Evolutionary conservation across 1,140 invertebrate genomes (phyloP), one percentile per base, ranked within the genome.

Genomic region (Uloborus diversus): DNA sequence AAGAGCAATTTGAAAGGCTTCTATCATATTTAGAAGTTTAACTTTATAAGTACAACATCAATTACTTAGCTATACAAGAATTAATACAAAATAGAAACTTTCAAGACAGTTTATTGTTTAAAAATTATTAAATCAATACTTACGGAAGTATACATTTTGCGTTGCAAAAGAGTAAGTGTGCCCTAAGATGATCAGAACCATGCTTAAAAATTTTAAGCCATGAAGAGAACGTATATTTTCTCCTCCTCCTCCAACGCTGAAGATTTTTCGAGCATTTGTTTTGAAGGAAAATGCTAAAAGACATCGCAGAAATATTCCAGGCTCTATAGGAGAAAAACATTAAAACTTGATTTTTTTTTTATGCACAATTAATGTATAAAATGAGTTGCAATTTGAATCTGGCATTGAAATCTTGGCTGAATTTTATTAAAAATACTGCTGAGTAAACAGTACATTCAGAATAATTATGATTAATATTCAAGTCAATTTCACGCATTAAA

Each of bases 161-260:
- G 61, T 47, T 3, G 79, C 84, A 59, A 85, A 85, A 13, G 83
- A 81, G 42, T 69, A 85, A 2, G 84, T 83, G 53, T 85, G 84
- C 14, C 78, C 82, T n/a, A 81, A 56, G 17, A 85, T 84, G 23
- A 85, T 84, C 73, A 83, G 80, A 30, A 82, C 20, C 84, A 85
- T 85, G 13, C 75, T 83, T 1, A 83, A 53, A 25, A 84, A 81
- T 73, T 65, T 65, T 11, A 85, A 51, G 4, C 84, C 84, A 80
- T 85, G 82, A n/a, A 85, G 49, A 2, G 53, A 47, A 14, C 17
- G 13, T 3, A 84, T 84, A 3, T 61, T 73, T 13, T 78, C 65
- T 68, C 20, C 23, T 14, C 4, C 37, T 14, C 14, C n/a, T n/a
- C 59, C n/a, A 9, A 56, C 33, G 14, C 23, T 28, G 32, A 82